Evolutionary conservation across 1,140 invertebrate species (phyloP).

Genomic region (Drosophila kepulauana): DNA sequence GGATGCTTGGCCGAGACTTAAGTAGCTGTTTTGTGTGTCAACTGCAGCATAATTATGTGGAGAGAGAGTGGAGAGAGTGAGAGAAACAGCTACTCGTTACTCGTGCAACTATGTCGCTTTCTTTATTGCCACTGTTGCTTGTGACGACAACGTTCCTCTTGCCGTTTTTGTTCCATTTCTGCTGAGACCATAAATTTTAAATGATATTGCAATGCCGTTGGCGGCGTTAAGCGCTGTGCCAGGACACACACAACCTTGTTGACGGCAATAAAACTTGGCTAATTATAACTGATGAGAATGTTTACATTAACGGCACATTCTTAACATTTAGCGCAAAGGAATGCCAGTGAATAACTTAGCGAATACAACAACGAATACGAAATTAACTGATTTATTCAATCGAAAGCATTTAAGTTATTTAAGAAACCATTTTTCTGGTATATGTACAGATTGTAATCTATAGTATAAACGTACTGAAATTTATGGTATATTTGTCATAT

Average conservation of each 20-base stretch:
- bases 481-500: too few species aligned
- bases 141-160: background rate
- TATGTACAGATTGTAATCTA: too few species aligned
- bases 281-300: conserved; percentile 48
- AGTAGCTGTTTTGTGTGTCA: conserved; percentile 45
- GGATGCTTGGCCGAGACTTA: conserved; percentile 30
- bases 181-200: conserved; percentile 49
- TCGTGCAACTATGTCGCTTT: conserved; percentile 18
- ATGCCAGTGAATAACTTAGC: conserved; percentile 3
- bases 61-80: background rate
- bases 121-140: background rate
- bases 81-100: background rate
- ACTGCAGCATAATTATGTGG: conserved; percentile 21
- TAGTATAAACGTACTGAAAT: too few species aligned
- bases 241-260: background rate
- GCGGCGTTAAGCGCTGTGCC: conserved; percentile 8
- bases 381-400: too few species aligned
- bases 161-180: conserved; percentile 7
- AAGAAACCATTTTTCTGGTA: too few species aligned
- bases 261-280: conserved; percentile 42
- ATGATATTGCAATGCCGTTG: conserved; percentile 45
- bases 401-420: too few species aligned
- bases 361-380: background rate
- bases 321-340: conserved; percentile 6
- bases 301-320: conserved; percentile 5